Evolutionary conservation across 2,888 invertebrate genomes (phyloP).

Genomic region (Lobophora halterata): DNA sequence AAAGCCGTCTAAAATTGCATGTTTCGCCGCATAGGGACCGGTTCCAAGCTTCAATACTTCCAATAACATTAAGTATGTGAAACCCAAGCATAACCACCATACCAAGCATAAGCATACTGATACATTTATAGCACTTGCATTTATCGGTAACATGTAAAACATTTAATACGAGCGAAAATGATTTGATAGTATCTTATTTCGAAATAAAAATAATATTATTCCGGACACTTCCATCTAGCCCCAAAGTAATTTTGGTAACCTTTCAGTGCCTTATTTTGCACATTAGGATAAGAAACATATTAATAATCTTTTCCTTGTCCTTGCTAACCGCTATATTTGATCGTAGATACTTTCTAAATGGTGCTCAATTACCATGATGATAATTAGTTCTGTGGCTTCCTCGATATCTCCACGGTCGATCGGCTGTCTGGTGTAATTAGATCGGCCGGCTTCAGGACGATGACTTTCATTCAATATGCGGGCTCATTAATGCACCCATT

Average conservation of each 20-base stretch:
- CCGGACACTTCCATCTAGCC: too few species aligned
- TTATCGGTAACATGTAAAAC: slow-evolving; percentile 20
- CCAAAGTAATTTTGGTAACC: too few species aligned
- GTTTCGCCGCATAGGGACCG: slow-evolving; percentile 42
- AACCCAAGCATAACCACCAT: slow-evolving; percentile 45
- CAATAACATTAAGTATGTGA: slow-evolving; percentile 38
- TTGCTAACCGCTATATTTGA: too few species aligned
- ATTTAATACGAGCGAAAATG: slow-evolving; percentile 42
- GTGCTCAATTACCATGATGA: slow-evolving; percentile 21
- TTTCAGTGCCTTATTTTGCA: too few species aligned
- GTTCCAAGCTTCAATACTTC: slow-evolving; percentile 25
- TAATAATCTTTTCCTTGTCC: too few species aligned
- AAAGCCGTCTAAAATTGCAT: slow-evolving; percentile 64
- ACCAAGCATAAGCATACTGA: slow-evolving; percentile 34
- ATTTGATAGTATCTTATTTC: slow-evolving; percentile 19
- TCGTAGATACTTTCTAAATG: slow-evolving; percentile 14
- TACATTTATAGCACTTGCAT: slow-evolving; percentile 17
- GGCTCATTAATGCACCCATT: slow-evolving; percentile 60
- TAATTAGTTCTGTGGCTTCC: slow-evolving; percentile 21
- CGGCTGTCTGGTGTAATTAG: slow-evolving; percentile 36
- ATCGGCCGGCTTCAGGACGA: slow-evolving; percentile 48
- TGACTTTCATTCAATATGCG: slow-evolving; percentile 49
- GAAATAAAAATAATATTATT: too few species aligned
- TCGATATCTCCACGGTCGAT: slow-evolving; percentile 30
- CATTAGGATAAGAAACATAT: too few species aligned